Conservation (phyloP, 2,888 invertebrate genomes). For the Hydriomena furcata region DNA sequence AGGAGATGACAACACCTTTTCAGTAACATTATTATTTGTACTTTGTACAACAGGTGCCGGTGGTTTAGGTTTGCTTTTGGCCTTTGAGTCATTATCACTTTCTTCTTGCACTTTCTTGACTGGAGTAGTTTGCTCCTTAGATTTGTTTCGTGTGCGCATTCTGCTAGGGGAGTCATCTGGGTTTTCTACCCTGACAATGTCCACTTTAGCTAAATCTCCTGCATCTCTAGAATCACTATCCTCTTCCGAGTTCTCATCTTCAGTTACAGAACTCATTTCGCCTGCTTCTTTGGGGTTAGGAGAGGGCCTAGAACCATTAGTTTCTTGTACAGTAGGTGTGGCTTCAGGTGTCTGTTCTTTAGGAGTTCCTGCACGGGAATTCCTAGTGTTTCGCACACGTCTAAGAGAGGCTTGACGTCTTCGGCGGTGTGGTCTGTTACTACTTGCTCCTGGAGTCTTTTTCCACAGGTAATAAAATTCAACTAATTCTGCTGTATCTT, state of each 20-base stretch:
- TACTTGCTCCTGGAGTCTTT: constrained; percentile 98
- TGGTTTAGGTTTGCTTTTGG: constrained; percentile 62
- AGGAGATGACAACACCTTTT: constrained; percentile 70
- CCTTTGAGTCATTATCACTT: constrained; percentile 75
- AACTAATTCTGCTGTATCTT: constrained; percentile 98
- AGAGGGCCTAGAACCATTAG: constrained; percentile 84
- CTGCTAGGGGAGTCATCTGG: constrained; percentile 93
- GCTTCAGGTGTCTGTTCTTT: constrained; percentile 88
- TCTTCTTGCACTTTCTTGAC: constrained; percentile 77
- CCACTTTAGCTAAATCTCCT: constrained; percentile 91
- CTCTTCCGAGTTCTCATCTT: constrained; percentile 96
- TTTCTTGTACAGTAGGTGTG: constrained; percentile 76
- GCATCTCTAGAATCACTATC: constrained; percentile 97
- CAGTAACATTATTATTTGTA: constrained; percentile 69
- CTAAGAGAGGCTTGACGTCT: constrained; percentile 93
- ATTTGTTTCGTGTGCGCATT: constrained; percentile 94
- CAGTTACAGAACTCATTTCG: constrained; percentile 91
- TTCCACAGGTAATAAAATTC: constrained; percentile 99
- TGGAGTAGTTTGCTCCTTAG: constrained; percentile 88
- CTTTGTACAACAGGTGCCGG: constrained; percentile 64
- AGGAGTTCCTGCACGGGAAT: constrained; percentile 91
- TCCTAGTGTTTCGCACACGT: constrained; percentile 93
- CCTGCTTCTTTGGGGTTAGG: constrained; percentile 87
- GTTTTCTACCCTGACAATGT: constrained; percentile 88
- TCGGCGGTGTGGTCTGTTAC: constrained; percentile 96